phyloP scores from a whole-genome alignment of 2,888 invertebrate genomes.

The Chesias legatella region DNA sequence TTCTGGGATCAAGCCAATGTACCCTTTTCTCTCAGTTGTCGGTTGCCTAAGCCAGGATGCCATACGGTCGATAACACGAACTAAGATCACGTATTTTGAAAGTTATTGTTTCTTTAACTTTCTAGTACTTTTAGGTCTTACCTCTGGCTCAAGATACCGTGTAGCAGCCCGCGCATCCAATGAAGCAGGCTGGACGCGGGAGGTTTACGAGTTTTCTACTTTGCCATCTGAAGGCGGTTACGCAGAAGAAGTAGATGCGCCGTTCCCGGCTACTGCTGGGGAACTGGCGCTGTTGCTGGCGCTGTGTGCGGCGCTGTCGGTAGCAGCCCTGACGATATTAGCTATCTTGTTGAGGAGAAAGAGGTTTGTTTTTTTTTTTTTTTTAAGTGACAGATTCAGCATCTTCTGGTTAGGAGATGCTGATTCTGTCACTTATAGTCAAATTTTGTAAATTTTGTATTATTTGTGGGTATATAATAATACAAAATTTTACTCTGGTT shows the following conservation, averaged over 20 bases:
- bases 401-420: no score
- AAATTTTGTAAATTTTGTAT: no score
- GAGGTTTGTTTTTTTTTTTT: slow-evolving; percentile 45
- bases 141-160: slow-evolving; percentile 81
- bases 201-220: slow-evolving; percentile 82
- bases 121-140: slow-evolving; percentile 50
- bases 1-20: no score
- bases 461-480: no score
- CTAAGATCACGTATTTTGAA: no score
- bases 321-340: slow-evolving; percentile 79
- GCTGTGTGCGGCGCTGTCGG: slow-evolving; percentile 77
- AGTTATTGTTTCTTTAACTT: background rate
- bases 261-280: slow-evolving; percentile 70
- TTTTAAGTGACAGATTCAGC: no score
- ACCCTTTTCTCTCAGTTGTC: no score
- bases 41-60: no score
- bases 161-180: slow-evolving; percentile 81
- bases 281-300: slow-evolving; percentile 71
- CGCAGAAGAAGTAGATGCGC: slow-evolving; percentile 71
- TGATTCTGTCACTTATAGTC: no score
- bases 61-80: no score
- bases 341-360: slow-evolving; percentile 79
- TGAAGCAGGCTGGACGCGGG: slow-evolving; percentile 82
- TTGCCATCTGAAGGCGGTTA: slow-evolving; percentile 75
- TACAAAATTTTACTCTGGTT: no score